Conservation (phyloP, 2,113 vertebrate species). For the Melozone crissalis region DNA sequence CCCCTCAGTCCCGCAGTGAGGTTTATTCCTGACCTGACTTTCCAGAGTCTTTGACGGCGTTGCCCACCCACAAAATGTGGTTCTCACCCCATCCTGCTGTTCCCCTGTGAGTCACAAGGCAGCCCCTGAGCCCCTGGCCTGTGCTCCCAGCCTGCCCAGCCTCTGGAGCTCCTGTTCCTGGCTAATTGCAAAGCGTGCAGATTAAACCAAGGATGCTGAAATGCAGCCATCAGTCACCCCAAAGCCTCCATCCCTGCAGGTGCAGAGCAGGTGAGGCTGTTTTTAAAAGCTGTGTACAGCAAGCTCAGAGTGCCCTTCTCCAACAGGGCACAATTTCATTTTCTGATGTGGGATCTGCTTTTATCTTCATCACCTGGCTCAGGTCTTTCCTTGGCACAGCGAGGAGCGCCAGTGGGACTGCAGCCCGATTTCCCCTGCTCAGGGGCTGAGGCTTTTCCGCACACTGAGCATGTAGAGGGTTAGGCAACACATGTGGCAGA, state of each 20-base stretch:
- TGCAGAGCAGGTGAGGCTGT: neutral
- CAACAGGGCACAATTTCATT: neutral
- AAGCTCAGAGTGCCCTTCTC: neutral
- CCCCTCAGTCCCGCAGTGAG: neutral
- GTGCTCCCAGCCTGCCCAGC: neutral
- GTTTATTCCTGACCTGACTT: neutral
- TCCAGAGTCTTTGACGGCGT: neutral
- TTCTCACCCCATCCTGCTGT: neutral
- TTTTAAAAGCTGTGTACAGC: neutral
- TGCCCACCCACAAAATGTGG: neutral
- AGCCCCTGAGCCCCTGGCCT: neutral
- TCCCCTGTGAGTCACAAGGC: neutral
- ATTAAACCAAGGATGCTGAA: neutral
- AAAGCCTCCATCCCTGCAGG: neutral
- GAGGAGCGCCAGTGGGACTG: neutral
- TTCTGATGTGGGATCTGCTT: neutral
- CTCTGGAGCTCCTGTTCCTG: neutral
- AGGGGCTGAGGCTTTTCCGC: neutral
- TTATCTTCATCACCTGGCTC: neutral
- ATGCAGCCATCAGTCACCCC: accelerated
- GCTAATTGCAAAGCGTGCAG: neutral
- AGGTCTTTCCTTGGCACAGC: neutral
- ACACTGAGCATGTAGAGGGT: neutral
- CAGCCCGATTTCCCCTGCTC: neutral
- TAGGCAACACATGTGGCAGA: constrained; percentile 15